Conservation (phyloP, 2,797 vertebrate genomes). For the Fringilla coelebs region DNA sequence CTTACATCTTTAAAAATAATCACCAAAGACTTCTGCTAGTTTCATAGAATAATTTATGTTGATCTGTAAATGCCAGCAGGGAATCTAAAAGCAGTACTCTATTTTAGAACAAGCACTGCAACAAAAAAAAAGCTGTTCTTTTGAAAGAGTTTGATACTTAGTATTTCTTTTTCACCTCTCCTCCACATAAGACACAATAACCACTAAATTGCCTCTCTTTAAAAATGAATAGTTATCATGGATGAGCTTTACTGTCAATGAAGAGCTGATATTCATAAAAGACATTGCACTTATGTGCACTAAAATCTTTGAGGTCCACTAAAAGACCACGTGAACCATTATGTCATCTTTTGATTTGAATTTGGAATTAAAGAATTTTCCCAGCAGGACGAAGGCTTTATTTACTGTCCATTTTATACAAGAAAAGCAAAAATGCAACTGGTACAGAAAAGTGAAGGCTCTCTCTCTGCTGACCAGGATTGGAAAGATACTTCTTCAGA, state of each 20-base stretch:
- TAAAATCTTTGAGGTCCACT: neutral
- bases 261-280: neutral
- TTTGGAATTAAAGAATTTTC: neutral
- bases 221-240: neutral
- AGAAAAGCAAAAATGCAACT: neutral
- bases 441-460: neutral
- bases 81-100: conserved; percentile 12
- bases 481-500: neutral
- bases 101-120: neutral
- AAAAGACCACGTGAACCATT: neutral
- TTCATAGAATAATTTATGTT: neutral
- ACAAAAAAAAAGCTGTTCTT: neutral
- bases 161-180: conserved; percentile 1
- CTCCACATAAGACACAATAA: neutral
- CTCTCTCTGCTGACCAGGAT: neutral
- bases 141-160: neutral
- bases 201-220: neutral
- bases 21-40: neutral
- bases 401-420: neutral
- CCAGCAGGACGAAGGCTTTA: neutral
- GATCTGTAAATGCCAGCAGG: conserved; percentile 4
- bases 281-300: neutral
- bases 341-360: neutral
- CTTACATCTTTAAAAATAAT: conserved; percentile 17
- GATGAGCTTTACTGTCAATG: neutral